These are phyloP conservation scores for Sylvia borin DNA, from an alignment of 2,797 vertebrate species.

Conservation along the genomic window DNA sequence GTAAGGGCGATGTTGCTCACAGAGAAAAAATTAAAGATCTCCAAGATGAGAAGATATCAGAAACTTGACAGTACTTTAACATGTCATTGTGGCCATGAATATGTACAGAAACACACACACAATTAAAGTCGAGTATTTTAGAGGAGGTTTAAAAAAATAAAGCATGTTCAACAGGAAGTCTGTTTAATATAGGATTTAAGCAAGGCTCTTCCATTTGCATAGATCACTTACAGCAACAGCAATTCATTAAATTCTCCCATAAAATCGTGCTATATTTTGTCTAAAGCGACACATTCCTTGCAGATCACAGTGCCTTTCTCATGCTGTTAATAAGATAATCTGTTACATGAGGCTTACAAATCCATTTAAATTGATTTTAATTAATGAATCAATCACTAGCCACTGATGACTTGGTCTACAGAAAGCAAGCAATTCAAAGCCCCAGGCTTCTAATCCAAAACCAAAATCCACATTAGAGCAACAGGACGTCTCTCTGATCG, in stretches of 20 bases:
- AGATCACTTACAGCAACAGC: constrained; percentile 23
- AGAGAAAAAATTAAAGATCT: neutral
- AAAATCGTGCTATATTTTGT: constrained; percentile 42
- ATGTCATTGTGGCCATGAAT: neutral
- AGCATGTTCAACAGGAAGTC: constrained; percentile 25
- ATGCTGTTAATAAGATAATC: constrained; percentile 79
- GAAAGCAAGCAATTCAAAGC: constrained; percentile 71
- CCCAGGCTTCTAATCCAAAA: constrained; percentile 66
- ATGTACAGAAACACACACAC: neutral
- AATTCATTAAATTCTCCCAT: constrained; percentile 40
- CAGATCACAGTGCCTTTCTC: constrained; percentile 65
- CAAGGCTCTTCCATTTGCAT: constrained; percentile 35
- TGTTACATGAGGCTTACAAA: constrained; percentile 79
- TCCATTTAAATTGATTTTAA: constrained; percentile 85
- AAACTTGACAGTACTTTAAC: neutral
- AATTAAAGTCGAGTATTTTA: neutral
- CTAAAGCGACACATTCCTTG: constrained; percentile 70
- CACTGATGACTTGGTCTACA: constrained; percentile 65
- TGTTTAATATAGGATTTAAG: constrained; percentile 25
- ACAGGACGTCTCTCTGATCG: constrained; percentile 53
- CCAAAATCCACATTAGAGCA: constrained; percentile 69
- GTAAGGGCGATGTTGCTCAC: neutral
- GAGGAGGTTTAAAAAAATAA: neutral
- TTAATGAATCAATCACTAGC: constrained; percentile 81
- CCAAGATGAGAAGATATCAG: neutral